A percentile compares a stretch with the other conserved stretches of the same genome.
Evolutionary conservation across 2,888 invertebrate species (phyloP).

Genomic region (Eristalinus aeneus): DNA sequence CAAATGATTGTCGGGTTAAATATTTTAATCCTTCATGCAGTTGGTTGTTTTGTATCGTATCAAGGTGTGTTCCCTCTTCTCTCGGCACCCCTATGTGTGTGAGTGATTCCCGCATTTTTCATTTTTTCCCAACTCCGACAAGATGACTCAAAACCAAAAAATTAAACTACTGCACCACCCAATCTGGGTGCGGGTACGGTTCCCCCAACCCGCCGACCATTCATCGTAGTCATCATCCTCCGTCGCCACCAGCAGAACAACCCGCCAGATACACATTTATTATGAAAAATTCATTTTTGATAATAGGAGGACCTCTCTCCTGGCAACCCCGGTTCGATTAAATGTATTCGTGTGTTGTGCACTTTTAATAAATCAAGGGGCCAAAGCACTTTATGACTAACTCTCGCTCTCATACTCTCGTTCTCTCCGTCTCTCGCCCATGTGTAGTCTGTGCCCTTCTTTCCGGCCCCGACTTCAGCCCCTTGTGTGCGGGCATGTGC

Average conservation of each 20-base stretch:
- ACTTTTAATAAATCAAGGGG: slow-evolving; percentile 57
- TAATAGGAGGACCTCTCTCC: slow-evolving; percentile 20
- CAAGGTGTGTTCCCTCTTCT: slow-evolving; percentile 40
- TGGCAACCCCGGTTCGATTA: slow-evolving; percentile 27
- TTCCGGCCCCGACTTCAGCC: background rate
- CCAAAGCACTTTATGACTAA: slow-evolving; percentile 32
- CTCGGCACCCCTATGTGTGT: background rate
- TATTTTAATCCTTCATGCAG: slow-evolving; percentile 59
- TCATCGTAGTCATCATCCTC: background rate
- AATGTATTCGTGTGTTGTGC: slow-evolving; percentile 58
- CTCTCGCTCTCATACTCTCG: background rate
- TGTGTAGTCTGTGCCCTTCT: background rate
- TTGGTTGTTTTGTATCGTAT: slow-evolving; percentile 17
- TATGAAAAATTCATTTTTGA: slow-evolving; percentile 59
- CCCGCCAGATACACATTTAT: slow-evolving; percentile 33
- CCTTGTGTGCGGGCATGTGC: background rate
- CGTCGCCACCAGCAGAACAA: background rate
- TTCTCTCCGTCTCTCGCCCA: background rate
- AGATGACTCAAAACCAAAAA: slow-evolving; percentile 13
- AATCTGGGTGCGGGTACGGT: slow-evolving; percentile 28
- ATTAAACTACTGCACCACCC: background rate
- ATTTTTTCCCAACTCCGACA: background rate
- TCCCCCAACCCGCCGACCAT: background rate
- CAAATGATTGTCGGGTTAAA: slow-evolving; percentile 54
- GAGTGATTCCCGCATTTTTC: slow-evolving; percentile 27